Base-by-base conservation (phyloP, 1,140 invertebrate genomes). In the Phymastichus coffea region DNA sequence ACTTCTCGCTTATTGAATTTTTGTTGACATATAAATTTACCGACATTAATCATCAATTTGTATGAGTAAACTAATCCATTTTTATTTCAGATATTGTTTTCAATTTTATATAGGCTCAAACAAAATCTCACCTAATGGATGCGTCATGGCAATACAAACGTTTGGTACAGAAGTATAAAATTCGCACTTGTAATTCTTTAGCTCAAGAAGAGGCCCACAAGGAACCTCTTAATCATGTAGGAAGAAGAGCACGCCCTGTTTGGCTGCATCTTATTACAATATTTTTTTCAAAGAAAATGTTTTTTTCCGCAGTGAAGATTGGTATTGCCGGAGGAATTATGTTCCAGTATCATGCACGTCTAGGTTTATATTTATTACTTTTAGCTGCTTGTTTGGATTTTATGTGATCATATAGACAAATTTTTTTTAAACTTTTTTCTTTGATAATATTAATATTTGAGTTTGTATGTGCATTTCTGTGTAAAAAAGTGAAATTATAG, bases 241-340 rank as follows among this genome's bases (percentile, higher is more conserved):
- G 26, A 57, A 56, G 52, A 54, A 54, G 52, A 46, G 47, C 60
- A 53, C 49, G 64, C 17, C 68, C 68, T 14, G 56, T 61, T 37
- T 70, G 68, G 68, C 40, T 70, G 41, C 66, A 65, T 26, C 54
- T 70, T 14, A 70, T 70, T 17, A 63, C 61, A 15, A 66, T 70
- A 51, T 70, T 70, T 60, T 68, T 70, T 28, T 63, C 68, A 23
- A 68, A 63, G 37, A 65, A 57, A 63, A 70, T 70, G 68, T 61
- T 70, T n/a, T 64, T 57, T 57, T 63, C 66, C 19, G 68, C 63
- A 25, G 57, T 61, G 12, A 67, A 70, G 33, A 68, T 64, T 37
- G 57, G 63, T 56, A 49, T 70, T 43, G 64, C 63, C n/a, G 63
- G 63, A 23, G 59, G 62, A 15, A 64, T 70, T 38, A 70, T 66